A percentile compares a stretch with the other conserved stretches of the same genome.
Conservation (phyloP, 2,113 vertebrate genomes). For the Callionymus lyra region DNA sequence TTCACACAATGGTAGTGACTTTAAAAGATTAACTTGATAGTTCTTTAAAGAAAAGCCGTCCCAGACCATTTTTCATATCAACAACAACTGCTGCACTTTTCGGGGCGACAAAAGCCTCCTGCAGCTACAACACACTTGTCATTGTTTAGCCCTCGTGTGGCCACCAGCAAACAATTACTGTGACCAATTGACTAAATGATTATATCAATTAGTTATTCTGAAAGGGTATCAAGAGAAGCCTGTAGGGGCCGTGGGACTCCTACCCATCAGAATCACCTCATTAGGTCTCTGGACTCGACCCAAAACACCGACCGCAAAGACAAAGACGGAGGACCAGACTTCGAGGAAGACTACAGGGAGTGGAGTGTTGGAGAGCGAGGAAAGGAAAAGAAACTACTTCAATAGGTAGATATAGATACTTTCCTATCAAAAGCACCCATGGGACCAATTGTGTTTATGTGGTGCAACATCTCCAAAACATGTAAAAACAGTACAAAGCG, state of each 20-base stretch:
- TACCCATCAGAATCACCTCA: conserved; percentile 61
- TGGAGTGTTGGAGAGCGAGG: conserved; percentile 4
- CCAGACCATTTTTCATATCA: conserved; percentile 2
- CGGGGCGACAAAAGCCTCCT: conserved; percentile 12
- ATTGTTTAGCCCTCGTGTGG: conserved; percentile 44
- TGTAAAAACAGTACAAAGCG: conserved; percentile 57
- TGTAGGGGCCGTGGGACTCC: conserved; percentile 49
- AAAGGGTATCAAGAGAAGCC: conserved; percentile 44
- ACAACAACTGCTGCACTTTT: not conserved
- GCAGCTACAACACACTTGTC: conserved; percentile 46
- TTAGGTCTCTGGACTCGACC: conserved; percentile 60
- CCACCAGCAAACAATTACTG: conserved; percentile 58
- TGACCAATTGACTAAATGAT: conserved; percentile 66
- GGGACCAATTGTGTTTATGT: conserved; percentile 57
- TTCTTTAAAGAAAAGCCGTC: not conserved
- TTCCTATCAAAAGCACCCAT: conserved; percentile 33
- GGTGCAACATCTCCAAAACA: conserved; percentile 49
- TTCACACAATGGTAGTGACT: no score
- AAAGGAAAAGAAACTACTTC: conserved; percentile 34
- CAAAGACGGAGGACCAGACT: conserved; percentile 32
- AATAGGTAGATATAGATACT: conserved; percentile 40
- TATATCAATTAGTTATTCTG: conserved; percentile 65
- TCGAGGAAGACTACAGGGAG: conserved; percentile 17
- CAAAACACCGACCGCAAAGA: conserved; percentile 50
- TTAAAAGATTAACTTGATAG: conserved; percentile 11